phyloP scores from a whole-genome alignment of 2,888 invertebrate genomes.

The Odontothrips loti region DNA sequence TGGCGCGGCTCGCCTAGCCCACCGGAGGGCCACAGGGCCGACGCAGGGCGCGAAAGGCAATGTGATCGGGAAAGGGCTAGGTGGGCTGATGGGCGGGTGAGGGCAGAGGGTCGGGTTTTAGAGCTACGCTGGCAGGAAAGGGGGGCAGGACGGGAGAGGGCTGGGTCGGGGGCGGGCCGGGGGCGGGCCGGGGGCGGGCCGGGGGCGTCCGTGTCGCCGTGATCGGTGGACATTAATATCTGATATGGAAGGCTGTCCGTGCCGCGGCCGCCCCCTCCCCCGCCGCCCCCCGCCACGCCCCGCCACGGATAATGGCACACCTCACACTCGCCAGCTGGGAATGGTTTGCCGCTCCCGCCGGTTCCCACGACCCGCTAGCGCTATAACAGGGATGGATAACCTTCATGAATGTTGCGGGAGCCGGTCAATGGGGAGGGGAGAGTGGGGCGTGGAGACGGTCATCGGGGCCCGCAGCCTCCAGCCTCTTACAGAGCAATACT shows the following conservation, averaged over 20 bases:
- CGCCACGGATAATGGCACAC: not conserved
- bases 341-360: not conserved
- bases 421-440: no score
- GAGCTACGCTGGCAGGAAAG: not conserved
- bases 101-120: no score
- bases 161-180: not conserved
- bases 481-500: no score
- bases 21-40: no score
- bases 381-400: not conserved
- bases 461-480: no score
- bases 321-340: not conserved
- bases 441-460: no score
- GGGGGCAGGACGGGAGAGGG: not conserved
- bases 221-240: conserved; percentile 22
- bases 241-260: not conserved
- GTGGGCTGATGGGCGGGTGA: not conserved
- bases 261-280: not conserved
- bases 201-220: not conserved
- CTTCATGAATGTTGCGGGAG: not conserved
- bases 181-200: not conserved
- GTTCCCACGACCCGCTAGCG: not conserved
- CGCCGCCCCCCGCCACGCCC: not conserved
- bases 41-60: not conserved
- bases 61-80: not conserved
- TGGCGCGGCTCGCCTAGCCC: no score